Base-by-base conservation (phyloP, 2,113 vertebrate genomes). In the Pipa parva region DNA sequence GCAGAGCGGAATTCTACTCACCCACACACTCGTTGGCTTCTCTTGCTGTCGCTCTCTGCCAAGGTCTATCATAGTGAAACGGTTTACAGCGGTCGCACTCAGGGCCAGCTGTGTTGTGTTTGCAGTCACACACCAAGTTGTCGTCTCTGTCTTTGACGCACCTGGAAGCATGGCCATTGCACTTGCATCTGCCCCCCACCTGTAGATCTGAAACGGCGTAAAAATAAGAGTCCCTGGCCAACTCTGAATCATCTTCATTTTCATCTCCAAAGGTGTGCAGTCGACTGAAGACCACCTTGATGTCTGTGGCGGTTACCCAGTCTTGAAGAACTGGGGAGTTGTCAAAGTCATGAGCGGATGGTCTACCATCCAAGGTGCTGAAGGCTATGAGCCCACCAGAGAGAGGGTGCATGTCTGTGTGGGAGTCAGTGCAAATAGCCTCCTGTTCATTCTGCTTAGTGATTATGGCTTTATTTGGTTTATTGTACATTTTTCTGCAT, bases 361-460 rank as follows among this genome's bases (percentile, higher is more conserved):
- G 97, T 62, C 95, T 80, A 8, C 93, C 95, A 83, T 98, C 97
- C 90, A 98, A 87, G 71, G 95, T 98, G 91, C 95, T 98, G 91
- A 99, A 98, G 78, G 97, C 97, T 73, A 99, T 96, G 72, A 99
- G 90, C 18, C 95, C 97, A 37, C 96, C 96, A 10, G 90, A 89
- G 68, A 97, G 91, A 31, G 93, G 93, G 72, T 90, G 86, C 92
- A 92, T 90, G 89, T 97, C 94, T 50, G 93, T 95, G 89, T 97
- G 95, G 6, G 93, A 92, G 87, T 99, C 97, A 31, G 95, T 97
- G 85, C 97, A 99, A 17, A 99, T 87, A 28, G 95, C 95, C 88
- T 99, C 97, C 79, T 99, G 97, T 82, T 99, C 97, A 82, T 97
- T 99, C 86, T 98, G 95, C 76, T 97, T 97, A 24, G 95, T 95